Conservation (phyloP, 2,797 vertebrate species). For the Pelochelys cantorii region DNA sequence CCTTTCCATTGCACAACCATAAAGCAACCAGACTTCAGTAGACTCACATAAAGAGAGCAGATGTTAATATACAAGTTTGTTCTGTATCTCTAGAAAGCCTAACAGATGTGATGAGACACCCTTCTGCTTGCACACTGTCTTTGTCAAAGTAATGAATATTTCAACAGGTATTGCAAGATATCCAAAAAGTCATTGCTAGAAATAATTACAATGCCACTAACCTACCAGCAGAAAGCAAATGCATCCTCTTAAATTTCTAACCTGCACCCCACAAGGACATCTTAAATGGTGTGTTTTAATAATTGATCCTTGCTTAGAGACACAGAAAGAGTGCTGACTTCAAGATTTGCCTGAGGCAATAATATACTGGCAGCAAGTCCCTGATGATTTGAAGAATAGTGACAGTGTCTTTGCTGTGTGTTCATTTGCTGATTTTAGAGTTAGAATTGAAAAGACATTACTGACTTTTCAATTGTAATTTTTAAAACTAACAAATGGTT, state of each 20-base stretch:
- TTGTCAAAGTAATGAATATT: neutral
- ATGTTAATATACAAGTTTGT: neutral
- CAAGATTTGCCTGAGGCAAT: neutral
- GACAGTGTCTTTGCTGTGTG: neutral
- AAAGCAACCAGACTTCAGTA: neutral
- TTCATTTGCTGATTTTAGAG: neutral
- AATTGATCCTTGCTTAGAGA: slow-evolving; percentile 8
- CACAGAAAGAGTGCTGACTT: neutral
- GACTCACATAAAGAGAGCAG: neutral
- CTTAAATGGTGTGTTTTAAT: neutral
- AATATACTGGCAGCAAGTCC: neutral
- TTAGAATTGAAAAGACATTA: neutral
- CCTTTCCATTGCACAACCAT: neutral
- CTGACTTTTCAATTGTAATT: slow-evolving; percentile 20
- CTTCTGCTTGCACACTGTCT: neutral
- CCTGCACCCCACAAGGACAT: neutral
- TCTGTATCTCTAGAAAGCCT: neutral
- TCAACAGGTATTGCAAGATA: neutral
- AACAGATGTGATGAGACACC: neutral
- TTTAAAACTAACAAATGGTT: neutral
- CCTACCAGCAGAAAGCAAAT: neutral
- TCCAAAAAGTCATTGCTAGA: neutral
- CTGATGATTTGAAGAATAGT: slow-evolving; percentile 18
- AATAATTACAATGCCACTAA: neutral
- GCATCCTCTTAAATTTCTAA: neutral